Conservation (phyloP, 2,113 vertebrate genomes). For the Fregata magnificens region DNA sequence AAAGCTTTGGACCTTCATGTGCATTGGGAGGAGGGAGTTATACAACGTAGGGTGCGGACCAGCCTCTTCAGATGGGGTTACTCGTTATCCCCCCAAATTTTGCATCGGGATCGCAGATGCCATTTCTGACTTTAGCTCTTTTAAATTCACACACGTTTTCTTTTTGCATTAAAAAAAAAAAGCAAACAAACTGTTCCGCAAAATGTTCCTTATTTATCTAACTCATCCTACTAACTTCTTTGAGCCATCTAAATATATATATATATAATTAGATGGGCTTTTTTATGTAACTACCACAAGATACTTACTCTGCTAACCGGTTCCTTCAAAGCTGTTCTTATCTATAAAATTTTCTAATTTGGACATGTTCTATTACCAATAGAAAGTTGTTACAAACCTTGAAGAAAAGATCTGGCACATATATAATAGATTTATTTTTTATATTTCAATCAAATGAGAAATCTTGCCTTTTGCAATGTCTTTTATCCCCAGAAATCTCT, state of each 20-base stretch:
- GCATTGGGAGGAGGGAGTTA: no score
- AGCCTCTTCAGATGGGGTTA: not conserved
- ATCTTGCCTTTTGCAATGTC: not conserved
- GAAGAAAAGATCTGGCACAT: not conserved
- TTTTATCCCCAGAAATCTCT: not conserved
- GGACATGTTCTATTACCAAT: not conserved
- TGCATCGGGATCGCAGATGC: not conserved
- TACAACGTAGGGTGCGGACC: not conserved
- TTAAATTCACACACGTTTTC: not conserved
- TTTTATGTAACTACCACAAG: conserved; percentile 45
- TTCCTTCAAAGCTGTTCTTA: conserved; percentile 24
- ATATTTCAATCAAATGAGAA: not conserved
- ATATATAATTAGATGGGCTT: conserved; percentile 44
- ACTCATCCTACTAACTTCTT: conserved; percentile 28
- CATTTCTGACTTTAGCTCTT: not conserved
- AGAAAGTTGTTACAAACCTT: not conserved
- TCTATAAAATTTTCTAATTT: conserved; percentile 22
- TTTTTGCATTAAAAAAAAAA: not conserved
- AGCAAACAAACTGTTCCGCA: conserved; percentile 42
- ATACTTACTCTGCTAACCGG: not conserved
- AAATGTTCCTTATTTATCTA: conserved; percentile 37
- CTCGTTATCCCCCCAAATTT: not conserved
- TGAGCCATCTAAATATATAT: conserved; percentile 26
- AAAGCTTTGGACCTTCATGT: not conserved
- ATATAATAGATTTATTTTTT: not conserved